Evolutionary conservation across 92 coral and sea anemone species (phyloP).

Genomic region (Palythoa heliodiscus): DNA sequence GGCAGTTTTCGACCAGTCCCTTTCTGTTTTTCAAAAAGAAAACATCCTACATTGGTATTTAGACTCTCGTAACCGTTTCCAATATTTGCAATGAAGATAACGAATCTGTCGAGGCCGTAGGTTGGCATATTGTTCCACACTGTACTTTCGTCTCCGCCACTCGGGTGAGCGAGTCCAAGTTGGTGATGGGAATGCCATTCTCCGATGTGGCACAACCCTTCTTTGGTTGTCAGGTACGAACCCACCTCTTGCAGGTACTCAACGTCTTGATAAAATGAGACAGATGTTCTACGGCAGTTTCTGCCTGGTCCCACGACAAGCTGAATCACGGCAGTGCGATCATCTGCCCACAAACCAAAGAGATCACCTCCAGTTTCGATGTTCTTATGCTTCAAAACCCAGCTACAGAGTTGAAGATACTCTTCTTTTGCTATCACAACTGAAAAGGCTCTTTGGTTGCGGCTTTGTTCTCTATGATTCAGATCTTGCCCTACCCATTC

Average conservation of each 20-base stretch:
- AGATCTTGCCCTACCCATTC: too few species aligned
- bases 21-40: too few species aligned
- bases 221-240: neutral
- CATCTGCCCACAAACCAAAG: slow-evolving; percentile 84
- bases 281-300: slow-evolving; percentile 52
- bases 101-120: too few species aligned
- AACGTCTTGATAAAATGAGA: slow-evolving; percentile 79
- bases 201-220: slow-evolving; percentile 87
- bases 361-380: slow-evolving; percentile 70
- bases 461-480: too few species aligned
- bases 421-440: neutral
- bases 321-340: slow-evolving; percentile 70
- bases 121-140: too few species aligned
- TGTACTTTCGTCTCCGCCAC: too few species aligned
- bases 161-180: too few species aligned
- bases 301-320: slow-evolving; percentile 82
- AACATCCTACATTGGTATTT: too few species aligned
- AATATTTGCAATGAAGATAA: too few species aligned
- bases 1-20: too few species aligned
- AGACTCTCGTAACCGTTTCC: too few species aligned
- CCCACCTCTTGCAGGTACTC: slow-evolving; percentile 61
- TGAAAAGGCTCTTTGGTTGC: neutral
- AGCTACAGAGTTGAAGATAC: slow-evolving; percentile 42
- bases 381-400: slow-evolving; percentile 46
- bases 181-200: slow-evolving; percentile 41